phyloP scores from a whole-genome alignment of 1,140 invertebrate species.

The Saxidomus purpurata region DNA sequence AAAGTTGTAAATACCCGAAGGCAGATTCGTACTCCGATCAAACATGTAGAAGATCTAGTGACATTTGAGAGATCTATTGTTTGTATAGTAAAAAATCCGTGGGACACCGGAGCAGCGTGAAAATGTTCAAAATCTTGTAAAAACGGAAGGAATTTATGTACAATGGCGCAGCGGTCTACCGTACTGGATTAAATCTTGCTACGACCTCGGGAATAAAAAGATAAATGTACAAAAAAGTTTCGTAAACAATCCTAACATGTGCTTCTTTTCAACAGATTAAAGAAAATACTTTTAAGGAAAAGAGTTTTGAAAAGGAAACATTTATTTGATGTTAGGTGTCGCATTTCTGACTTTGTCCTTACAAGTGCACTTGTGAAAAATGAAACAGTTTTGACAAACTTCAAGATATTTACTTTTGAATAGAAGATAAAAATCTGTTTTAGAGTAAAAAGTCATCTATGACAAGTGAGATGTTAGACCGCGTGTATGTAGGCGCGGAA shows the following conservation, averaged over 20 bases:
- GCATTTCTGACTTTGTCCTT: not conserved
- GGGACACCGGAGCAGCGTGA: constrained; percentile 3
- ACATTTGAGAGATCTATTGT: constrained; percentile 57
- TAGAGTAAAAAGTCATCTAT: not conserved
- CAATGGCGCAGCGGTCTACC: not conserved
- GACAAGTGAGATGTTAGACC: constrained; percentile 3
- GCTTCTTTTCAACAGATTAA: constrained; percentile 40
- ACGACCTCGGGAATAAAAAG: constrained; percentile 20
- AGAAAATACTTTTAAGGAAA: constrained; percentile 11
- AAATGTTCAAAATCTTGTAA: constrained; percentile 39
- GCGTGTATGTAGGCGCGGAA: not conserved
- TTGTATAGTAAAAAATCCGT: constrained; percentile 46
- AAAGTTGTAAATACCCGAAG: constrained; percentile 48
- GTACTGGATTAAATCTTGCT: not conserved
- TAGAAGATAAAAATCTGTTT: not conserved
- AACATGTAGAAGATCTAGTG: constrained; percentile 50
- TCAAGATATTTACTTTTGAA: not conserved
- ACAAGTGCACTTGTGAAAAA: constrained; percentile 15
- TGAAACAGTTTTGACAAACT: not conserved
- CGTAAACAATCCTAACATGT: constrained; percentile 28
- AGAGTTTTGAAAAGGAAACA: constrained; percentile 33
- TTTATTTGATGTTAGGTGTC: constrained; percentile 19
- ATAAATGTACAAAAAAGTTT: constrained; percentile 35
- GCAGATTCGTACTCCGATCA: constrained; percentile 46
- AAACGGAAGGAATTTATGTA: constrained; percentile 42